phyloP scores from a whole-genome alignment of 2,113 vertebrate species.

The Cygnus buccinator region DNA sequence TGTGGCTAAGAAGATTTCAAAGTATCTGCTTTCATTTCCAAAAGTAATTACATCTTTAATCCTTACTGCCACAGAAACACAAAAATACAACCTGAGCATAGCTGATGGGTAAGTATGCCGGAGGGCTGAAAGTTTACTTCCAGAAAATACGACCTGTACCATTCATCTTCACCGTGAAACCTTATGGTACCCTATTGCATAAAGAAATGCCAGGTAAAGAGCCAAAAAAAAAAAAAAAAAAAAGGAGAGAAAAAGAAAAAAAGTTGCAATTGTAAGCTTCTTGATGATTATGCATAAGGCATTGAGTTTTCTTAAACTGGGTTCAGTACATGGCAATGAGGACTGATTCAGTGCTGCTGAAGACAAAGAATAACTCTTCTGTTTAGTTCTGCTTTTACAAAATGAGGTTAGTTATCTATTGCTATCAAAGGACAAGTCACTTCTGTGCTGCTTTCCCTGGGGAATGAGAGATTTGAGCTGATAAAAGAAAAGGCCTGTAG shows the following conservation, averaged over 20 bases:
- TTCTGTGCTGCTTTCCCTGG: conserved; percentile 49
- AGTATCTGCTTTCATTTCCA: neutral
- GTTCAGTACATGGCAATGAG: conserved; percentile 6
- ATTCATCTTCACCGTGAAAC: neutral
- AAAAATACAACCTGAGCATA: neutral
- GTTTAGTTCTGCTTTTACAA: conserved; percentile 47
- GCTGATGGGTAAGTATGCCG: neutral
- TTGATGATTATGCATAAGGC: neutral
- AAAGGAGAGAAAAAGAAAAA: neutral
- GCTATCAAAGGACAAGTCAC: conserved; percentile 51
- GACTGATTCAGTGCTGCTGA: conserved; percentile 45
- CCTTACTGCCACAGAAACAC: neutral
- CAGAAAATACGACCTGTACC: neutral
- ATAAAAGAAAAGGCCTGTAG: conserved; percentile 28
- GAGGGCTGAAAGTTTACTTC: neutral
- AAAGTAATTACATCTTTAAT: neutral
- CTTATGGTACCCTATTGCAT: neutral
- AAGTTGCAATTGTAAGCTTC: neutral
- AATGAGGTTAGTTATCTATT: conserved; percentile 59
- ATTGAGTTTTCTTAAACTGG: neutral
- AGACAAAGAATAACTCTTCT: conserved; percentile 54
- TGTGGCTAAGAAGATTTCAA: neutral
- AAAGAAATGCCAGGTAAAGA: neutral
- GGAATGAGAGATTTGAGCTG: conserved; percentile 20
- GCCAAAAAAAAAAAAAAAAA: neutral